Evolutionary conservation across 2,797 vertebrate genomes (phyloP).

Genomic region (Arremon aurantiirostris): DNA sequence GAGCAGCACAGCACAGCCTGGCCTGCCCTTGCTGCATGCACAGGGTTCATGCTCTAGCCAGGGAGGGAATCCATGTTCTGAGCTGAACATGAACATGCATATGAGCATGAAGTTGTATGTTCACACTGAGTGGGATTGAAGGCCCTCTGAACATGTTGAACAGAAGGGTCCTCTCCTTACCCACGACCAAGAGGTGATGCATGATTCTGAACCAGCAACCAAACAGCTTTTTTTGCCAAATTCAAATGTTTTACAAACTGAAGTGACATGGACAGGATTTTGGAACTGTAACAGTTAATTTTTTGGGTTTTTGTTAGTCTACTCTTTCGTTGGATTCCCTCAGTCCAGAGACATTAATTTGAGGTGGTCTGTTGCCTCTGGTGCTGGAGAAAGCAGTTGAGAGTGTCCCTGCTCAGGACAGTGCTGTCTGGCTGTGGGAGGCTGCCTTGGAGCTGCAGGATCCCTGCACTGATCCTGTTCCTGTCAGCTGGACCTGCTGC

Average conservation of each 20-base stretch:
- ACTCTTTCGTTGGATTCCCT: neutral
- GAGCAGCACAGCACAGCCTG: neutral
- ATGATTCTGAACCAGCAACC: neutral
- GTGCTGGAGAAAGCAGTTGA: neutral
- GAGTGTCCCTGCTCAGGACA: neutral
- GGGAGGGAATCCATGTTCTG: neutral
- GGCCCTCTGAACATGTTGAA: neutral
- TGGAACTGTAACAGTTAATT: neutral
- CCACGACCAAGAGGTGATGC: neutral
- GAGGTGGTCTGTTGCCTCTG: neutral
- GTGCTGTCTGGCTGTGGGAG: neutral
- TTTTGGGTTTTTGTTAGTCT: neutral
- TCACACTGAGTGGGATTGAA: neutral
- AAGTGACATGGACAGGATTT: neutral
- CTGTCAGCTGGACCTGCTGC: neutral
- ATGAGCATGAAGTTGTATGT: neutral
- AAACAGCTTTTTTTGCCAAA: neutral
- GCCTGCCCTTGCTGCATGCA: accelerated
- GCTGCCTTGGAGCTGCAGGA: neutral
- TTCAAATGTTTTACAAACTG: neutral
- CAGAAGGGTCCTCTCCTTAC: neutral
- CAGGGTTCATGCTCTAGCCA: neutral
- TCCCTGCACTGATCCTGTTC: neutral
- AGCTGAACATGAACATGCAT: accelerated
- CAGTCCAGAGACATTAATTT: neutral